A percentile compares a stretch with the other conserved stretches of the same genome.
These are phyloP conservation scores for Sinopyrophorus schimmeli DNA, from an alignment of 2,888 invertebrate species.

Conservation along the genomic window DNA sequence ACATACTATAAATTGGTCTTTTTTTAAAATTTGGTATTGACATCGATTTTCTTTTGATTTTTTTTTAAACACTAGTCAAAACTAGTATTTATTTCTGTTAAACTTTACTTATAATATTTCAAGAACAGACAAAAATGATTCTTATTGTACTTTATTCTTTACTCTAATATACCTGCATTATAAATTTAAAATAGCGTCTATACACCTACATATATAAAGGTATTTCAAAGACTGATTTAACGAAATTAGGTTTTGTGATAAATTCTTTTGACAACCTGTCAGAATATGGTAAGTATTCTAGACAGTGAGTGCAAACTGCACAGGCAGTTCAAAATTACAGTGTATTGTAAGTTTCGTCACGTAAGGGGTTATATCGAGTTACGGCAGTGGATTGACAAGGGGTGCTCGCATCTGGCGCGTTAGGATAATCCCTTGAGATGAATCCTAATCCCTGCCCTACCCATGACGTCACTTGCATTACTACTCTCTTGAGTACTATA, in stretches of 20 bases:
- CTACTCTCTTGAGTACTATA: slow-evolving; percentile 39
- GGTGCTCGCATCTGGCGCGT: slow-evolving; percentile 46
- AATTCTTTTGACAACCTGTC: slow-evolving; percentile 29
- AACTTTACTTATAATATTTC: too few species aligned
- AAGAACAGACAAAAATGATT: too few species aligned
- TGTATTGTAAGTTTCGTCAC: slow-evolving; percentile 48
- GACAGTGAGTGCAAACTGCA: slow-evolving; percentile 33
- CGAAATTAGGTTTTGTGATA: slow-evolving; percentile 19
- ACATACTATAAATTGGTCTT: too few species aligned
- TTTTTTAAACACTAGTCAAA: too few species aligned
- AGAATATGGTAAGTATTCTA: slow-evolving; percentile 29
- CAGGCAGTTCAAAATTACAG: slow-evolving; percentile 28
- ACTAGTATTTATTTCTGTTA: too few species aligned
- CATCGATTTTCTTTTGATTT: too few species aligned
- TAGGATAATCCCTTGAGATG: slow-evolving; percentile 50
- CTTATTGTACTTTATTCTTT: too few species aligned
- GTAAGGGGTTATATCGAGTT: slow-evolving; percentile 51
- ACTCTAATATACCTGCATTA: too few species aligned
- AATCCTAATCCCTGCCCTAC: slow-evolving; percentile 49
- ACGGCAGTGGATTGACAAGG: slow-evolving; percentile 46
- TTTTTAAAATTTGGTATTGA: too few species aligned
- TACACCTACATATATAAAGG: too few species aligned
- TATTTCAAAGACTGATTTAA: too few species aligned
- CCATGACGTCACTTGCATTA: slow-evolving; percentile 48
- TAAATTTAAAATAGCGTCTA: too few species aligned